phyloP scores from a whole-genome alignment of 2,888 invertebrate species.

The Aplocera efformata region DNA sequence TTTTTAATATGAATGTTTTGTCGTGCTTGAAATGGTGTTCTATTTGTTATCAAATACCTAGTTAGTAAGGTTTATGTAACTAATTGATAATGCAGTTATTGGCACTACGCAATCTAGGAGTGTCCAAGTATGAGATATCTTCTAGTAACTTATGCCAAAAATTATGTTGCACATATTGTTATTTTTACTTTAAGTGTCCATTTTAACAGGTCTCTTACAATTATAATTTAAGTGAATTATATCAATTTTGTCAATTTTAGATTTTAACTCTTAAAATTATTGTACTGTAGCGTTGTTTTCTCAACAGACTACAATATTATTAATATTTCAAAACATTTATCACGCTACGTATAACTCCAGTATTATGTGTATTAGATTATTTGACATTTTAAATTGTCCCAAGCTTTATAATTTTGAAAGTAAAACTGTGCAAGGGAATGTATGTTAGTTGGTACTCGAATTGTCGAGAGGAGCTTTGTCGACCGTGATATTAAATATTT shows the following conservation, averaged over 20 bases:
- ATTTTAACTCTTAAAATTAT: conserved; percentile 61
- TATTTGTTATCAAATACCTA: conserved; percentile 81
- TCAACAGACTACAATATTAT: conserved; percentile 19
- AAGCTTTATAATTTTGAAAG: conserved; percentile 47
- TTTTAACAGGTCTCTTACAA: conserved; percentile 47
- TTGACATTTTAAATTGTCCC: background rate
- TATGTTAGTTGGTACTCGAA: conserved; percentile 48
- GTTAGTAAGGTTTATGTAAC: conserved; percentile 76
- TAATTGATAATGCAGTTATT: conserved; percentile 76
- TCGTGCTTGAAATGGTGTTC: conserved; percentile 82
- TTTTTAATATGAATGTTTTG: conserved; percentile 82
- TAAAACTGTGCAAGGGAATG: conserved; percentile 67
- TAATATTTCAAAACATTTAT: conserved; percentile 22
- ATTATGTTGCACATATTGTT: too few relatives aligned
- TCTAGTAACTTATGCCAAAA: background rate
- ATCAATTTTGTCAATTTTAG: conserved; percentile 81
- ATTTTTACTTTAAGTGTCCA: too few relatives aligned
- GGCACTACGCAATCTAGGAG: conserved; percentile 68
- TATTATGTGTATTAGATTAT: conserved; percentile 5
- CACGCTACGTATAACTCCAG: conserved; percentile 8
- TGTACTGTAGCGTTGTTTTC: conserved; percentile 52
- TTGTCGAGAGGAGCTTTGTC: conserved; percentile 59
- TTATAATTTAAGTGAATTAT: conserved; percentile 71
- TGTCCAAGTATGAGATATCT: conserved; percentile 19
- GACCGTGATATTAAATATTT: conserved; percentile 66